A percentile compares a stretch with the other conserved stretches of the same genome.
Conservation (phyloP, 2,888 invertebrate genomes). For the Agelastica alni region DNA sequence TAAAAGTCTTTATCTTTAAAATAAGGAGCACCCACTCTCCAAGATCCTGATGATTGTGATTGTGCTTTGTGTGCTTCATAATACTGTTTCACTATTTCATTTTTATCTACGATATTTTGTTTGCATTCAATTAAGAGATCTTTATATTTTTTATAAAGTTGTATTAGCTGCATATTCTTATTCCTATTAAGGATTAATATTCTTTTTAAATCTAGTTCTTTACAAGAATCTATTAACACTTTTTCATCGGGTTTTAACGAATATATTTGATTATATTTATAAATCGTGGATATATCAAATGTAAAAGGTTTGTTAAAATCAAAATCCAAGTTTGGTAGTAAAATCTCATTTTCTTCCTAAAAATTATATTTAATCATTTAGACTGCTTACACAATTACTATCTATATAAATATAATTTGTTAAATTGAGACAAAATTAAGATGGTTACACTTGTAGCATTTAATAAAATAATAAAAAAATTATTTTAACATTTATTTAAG, state of each 20-base stretch:
- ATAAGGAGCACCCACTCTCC: slow-evolving; percentile 62
- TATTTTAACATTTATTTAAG: no score
- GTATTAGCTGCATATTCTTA: slow-evolving; percentile 41
- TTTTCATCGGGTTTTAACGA: slow-evolving; percentile 39
- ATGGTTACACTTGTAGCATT: no score
- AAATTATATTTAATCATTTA: no score
- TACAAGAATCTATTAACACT: slow-evolving; percentile 40
- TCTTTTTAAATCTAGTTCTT: slow-evolving; percentile 38
- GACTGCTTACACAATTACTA: no score
- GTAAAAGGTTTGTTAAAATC: slow-evolving; percentile 10
- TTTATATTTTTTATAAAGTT: slow-evolving; percentile 41
- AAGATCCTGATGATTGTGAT: slow-evolving; percentile 19
- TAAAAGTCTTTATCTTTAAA: slow-evolving; percentile 67
- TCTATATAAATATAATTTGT: no score
- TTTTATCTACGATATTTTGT: slow-evolving; percentile 32
- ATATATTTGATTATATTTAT: slow-evolving; percentile 27
- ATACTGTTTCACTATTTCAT: slow-evolving; percentile 19
- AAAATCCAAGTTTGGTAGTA: no score
- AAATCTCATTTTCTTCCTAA: slow-evolving; percentile 12
- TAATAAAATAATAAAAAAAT: no score
- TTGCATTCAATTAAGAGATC: slow-evolving; percentile 38
- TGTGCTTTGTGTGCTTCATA: slow-evolving; percentile 1
- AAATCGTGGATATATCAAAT: slow-evolving; percentile 21
- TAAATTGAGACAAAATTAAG: no score
- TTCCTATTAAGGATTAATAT: slow-evolving; percentile 42